Conservation (phyloP, 2,113 vertebrate species). For the Nyctibius bracteatus region DNA sequence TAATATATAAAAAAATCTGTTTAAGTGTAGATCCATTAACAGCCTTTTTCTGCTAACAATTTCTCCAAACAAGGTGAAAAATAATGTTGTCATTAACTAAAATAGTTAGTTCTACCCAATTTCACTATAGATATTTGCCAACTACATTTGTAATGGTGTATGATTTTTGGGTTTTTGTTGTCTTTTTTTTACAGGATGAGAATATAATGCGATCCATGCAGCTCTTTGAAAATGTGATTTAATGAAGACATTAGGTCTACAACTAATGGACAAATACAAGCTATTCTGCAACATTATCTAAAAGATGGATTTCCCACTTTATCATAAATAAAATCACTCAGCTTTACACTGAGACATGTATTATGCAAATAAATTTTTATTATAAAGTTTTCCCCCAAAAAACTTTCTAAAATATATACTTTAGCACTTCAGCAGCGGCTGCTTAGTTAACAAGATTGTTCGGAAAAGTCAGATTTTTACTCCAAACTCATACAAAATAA, state of each 20-base stretch:
- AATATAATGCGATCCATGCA: conserved; percentile 99
- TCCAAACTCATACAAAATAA: conserved; percentile 20
- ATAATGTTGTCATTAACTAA: not conserved
- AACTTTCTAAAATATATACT: conserved; percentile 32
- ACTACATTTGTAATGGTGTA: not conserved
- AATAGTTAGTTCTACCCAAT: not conserved
- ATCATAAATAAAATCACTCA: conserved; percentile 76
- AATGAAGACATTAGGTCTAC: conserved; percentile 66
- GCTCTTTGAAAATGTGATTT: conserved; percentile 98
- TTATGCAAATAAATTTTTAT: conserved; percentile 77
- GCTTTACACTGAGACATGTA: conserved; percentile 74
- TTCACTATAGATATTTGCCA: not conserved
- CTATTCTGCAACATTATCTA: conserved; percentile 58
- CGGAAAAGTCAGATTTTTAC: conserved; percentile 20
- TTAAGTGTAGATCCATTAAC: not conserved
- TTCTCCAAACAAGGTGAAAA: not conserved
- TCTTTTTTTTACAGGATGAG: conserved; percentile 85
- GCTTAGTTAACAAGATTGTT: conserved; percentile 8
- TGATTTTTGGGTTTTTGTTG: not conserved
- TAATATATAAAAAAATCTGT: not conserved
- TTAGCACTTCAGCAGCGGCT: conserved; percentile 21
- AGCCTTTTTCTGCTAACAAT: not conserved
- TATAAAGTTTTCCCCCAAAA: conserved; percentile 37
- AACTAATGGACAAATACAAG: conserved; percentile 53
- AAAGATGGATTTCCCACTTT: conserved; percentile 70